These are phyloP conservation scores for Psilopogon haemacephalus DNA, from an alignment of 2,113 vertebrate species.

Conservation along the genomic window DNA sequence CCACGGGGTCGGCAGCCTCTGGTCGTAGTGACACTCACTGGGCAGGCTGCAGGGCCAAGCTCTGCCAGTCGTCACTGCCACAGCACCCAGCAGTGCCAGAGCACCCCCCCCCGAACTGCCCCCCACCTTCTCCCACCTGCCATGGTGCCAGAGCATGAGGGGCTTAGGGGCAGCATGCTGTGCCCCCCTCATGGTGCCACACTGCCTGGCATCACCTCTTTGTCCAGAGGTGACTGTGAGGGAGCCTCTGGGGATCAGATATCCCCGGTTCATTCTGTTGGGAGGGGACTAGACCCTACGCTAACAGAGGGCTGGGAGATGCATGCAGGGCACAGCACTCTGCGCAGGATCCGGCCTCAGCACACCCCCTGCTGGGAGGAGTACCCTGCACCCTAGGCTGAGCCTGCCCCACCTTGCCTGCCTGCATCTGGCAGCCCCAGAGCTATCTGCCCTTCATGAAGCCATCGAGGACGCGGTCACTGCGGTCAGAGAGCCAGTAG, in stretches of 20 bases:
- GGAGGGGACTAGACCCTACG: not conserved
- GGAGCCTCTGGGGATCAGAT: not conserved
- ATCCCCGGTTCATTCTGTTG: not conserved
- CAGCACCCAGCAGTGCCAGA: rapidly evolving
- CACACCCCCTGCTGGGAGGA: not conserved
- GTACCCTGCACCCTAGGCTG: not conserved
- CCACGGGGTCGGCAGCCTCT: not conserved
- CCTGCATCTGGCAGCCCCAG: not conserved
- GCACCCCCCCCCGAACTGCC: not conserved
- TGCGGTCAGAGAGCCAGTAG: slow-evolving; percentile 96
- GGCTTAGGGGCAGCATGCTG: slow-evolving; percentile 43
- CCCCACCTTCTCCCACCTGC: not conserved
- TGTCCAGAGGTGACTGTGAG: rapidly evolving
- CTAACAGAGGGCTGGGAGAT: not conserved
- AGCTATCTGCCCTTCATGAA: slow-evolving; percentile 91
- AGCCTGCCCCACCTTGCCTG: rapidly evolving
- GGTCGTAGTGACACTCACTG: rapidly evolving
- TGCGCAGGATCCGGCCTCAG: not conserved
- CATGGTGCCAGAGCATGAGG: rapidly evolving
- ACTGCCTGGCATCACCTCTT: not conserved
- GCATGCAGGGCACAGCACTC: slow-evolving; percentile 34
- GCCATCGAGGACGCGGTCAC: slow-evolving; percentile 91
- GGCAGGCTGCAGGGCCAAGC: not conserved
- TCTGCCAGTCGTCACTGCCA: not conserved
- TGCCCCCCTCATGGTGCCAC: not conserved